Evolutionary conservation across 1,140 invertebrate genomes (phyloP), one percentile per base, ranked within the genome.

Genomic region (Heterodera schachtii): DNA sequence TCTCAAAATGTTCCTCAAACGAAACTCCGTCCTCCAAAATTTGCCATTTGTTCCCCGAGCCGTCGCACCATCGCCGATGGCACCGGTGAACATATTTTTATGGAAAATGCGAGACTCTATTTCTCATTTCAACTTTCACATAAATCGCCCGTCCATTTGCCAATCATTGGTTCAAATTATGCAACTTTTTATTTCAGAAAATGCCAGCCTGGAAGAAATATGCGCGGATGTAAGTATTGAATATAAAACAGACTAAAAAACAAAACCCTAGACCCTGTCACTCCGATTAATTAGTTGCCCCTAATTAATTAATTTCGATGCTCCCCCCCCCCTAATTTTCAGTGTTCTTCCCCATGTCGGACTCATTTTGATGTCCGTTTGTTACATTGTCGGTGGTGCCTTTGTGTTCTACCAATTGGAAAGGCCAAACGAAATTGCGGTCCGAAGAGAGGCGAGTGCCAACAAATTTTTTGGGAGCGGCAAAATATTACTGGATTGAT

Each of bases 171-270:
- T 71, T 73, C 43, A 52, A 52, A 8, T 52, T 8, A 52, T 78
- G 84, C 73, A n/a, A 76, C 73, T 75, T 69, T 21, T 41, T 83
- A 31, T 47, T 77, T 3, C 47, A 80, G 66, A 57, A 76, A 57
- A 86, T 87, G 86, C 79, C 85, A 41, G 47, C 73, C 46, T 86
- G 85, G 85, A 86, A 86, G 67, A 86, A 86, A 71, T 86, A 86
- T 78, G 85, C 85, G 0, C 82, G 82, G n/a, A 83, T 83, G 52
- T 78, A 47, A 69, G 77, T 78, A 19, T 31, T 31, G 31, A 0
- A 31, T 31, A 31, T 31, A 31, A 31, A 31, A 31, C 31, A 31
- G 31, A 31, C 31, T 31, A 31, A 31, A 31, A 31, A 31, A 31
- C 31, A 1, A 31, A 31, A 31, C 49, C 2, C 49, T 2, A 6